A percentile compares a stretch with the other conserved stretches of the same genome.
These are phyloP conservation scores for Saimiri boliviensis DNA, from an alignment of 2,113 vertebrate genomes.

Conservation along the genomic window DNA sequence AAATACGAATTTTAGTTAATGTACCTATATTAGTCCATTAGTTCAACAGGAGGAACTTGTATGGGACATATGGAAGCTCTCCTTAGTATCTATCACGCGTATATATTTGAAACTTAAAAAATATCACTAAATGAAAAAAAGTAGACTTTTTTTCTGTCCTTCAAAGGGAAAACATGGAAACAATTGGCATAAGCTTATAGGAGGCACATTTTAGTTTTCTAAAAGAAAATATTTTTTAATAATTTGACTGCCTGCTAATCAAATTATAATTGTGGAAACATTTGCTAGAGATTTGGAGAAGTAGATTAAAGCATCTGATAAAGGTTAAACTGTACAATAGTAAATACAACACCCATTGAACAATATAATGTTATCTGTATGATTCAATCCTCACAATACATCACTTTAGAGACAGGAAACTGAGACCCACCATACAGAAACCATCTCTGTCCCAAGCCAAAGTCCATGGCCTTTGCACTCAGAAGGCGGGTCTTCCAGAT, in stretches of 20 bases:
- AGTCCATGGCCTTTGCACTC: not conserved
- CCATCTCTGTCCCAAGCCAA: not conserved
- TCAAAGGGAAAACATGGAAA: not conserved
- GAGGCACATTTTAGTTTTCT: not conserved
- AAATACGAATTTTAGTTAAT: not conserved
- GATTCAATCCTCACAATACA: not conserved
- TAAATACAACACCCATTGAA: not conserved
- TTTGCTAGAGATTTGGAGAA: not conserved
- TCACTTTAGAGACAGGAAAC: not conserved
- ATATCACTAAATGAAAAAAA: not conserved
- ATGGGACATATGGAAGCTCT: not conserved
- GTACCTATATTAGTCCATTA: not conserved
- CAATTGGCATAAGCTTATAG: not conserved
- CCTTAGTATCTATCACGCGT: not conserved
- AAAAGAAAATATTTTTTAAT: not conserved
- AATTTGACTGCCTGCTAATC: not conserved
- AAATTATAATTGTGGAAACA: not conserved
- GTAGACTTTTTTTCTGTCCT: not conserved
- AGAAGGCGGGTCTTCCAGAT: not conserved
- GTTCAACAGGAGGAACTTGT: not conserved
- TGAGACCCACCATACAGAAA: not conserved
- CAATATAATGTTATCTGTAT: not conserved
- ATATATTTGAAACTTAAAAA: not conserved
- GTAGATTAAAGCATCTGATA: not conserved
- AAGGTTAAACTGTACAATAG: not conserved